Percentiles rank a stretch among this genome's conserved stretches.
Conservation (phyloP, 2,888 invertebrate species). For the Caenorhabditis macrosperma region DNA sequence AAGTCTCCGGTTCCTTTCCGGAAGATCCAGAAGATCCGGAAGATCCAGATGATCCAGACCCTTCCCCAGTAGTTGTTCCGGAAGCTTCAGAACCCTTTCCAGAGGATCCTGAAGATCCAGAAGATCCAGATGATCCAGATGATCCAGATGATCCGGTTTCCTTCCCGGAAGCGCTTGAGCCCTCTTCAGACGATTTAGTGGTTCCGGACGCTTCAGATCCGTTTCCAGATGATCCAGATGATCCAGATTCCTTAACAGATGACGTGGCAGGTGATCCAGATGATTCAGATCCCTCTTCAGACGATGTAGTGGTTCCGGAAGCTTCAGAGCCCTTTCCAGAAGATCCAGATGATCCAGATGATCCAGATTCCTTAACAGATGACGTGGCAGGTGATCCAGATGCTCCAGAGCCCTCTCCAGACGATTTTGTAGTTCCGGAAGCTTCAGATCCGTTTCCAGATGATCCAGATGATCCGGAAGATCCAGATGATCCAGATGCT, state of each 20-base stretch:
- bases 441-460: too few relatives aligned
- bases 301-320: background rate
- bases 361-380: conserved; percentile 6
- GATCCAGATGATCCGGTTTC: background rate
- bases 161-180: too few relatives aligned
- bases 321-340: conserved; percentile 11
- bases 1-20: background rate
- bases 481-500: conserved; percentile 8
- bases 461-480: background rate
- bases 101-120: conserved; percentile 5
- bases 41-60: conserved; percentile 8
- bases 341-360: background rate
- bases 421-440: conserved; percentile 1
- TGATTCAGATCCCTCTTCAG: background rate
- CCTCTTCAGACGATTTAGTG: conserved; percentile 1
- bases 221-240: background rate
- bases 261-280: background rate
- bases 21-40: background rate
- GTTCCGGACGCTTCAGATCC: conserved; percentile 23
- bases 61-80: background rate
- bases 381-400: conserved; percentile 1
- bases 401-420: background rate
- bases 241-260: too few relatives aligned
- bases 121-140: conserved; percentile 6
- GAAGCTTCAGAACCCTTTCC: conserved; percentile 8